Percentiles rank a stretch among this genome's conserved stretches.
These are phyloP conservation scores for Sycophila sp. DNA, from an alignment of 1,140 invertebrate species.

Conservation along the genomic window DNA sequence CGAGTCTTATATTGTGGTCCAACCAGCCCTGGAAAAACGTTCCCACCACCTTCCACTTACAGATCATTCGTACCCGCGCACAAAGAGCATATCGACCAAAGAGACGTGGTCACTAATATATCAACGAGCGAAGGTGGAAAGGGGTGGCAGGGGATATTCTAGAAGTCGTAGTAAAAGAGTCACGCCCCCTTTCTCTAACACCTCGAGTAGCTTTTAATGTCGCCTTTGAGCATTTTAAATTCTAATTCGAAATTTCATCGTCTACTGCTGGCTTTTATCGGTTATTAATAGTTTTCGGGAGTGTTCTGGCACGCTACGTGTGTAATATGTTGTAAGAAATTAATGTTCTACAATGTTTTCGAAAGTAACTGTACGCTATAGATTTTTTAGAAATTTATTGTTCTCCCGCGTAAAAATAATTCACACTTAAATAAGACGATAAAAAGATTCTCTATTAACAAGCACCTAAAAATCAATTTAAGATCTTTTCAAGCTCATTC, in stretches of 20 bases:
- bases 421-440: too few relatives aligned
- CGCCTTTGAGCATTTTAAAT: not conserved
- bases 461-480: too few relatives aligned
- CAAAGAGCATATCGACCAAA: slow-evolving; percentile 8
- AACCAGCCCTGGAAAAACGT: slow-evolving; percentile 43
- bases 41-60: not conserved
- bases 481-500: too few relatives aligned
- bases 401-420: too few relatives aligned
- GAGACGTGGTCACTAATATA: slow-evolving; percentile 7
- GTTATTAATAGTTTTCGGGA: too few relatives aligned
- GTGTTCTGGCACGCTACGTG: too few relatives aligned
- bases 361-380: too few relatives aligned
- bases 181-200: slow-evolving; percentile 8
- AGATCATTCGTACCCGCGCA: slow-evolving; percentile 17
- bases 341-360: too few relatives aligned
- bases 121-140: not conserved
- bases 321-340: too few relatives aligned
- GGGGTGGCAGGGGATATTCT: not conserved
- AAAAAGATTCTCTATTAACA: too few relatives aligned
- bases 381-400: too few relatives aligned
- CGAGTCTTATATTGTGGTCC: slow-evolving; percentile 49
- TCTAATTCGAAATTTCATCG: not conserved
- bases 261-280: too few relatives aligned
- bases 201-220: slow-evolving; percentile 34
- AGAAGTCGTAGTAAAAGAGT: slow-evolving; percentile 3